Conservation (phyloP, 2,888 invertebrate genomes). For the Eilema depressum region DNA sequence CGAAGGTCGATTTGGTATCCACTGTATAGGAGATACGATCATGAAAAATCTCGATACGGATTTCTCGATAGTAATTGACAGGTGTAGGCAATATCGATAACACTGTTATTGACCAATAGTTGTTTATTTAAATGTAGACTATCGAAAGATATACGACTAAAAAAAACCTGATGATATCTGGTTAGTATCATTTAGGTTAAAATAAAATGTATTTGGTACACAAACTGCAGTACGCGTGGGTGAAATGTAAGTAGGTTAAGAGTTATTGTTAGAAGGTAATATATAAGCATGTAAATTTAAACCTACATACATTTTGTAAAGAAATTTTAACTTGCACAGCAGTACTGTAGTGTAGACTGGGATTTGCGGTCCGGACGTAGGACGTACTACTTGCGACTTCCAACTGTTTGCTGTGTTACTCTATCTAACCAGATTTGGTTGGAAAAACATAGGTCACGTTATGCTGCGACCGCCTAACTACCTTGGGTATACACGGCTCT, state of each 20-base stretch:
- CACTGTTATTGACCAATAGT: constrained; percentile 33
- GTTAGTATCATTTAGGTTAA: constrained; percentile 31
- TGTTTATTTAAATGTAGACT: constrained; percentile 31
- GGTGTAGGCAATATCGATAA: constrained; percentile 46
- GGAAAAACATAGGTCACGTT: too few species aligned
- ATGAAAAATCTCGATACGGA: constrained; percentile 46
- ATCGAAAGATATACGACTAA: constrained; percentile 25
- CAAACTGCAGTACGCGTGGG: neutral
- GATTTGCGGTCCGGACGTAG: too few species aligned
- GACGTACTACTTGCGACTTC: too few species aligned
- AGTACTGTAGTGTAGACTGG: neutral
- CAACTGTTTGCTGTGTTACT: too few species aligned
- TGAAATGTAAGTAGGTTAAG: constrained; percentile 3
- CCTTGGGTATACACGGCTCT: too few species aligned
- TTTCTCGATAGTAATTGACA: constrained; percentile 52
- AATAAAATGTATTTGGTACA: constrained; percentile 11
- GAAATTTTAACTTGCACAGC: neutral
- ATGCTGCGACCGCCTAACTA: too few species aligned
- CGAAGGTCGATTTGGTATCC: constrained; percentile 57
- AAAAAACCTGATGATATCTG: constrained; percentile 35
- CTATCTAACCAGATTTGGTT: too few species aligned
- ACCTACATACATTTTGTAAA: neutral
- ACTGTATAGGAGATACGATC: constrained; percentile 42
- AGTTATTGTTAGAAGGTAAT: constrained; percentile 4
- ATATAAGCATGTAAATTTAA: neutral